A percentile compares a stretch with the other conserved stretches of the same genome.
phyloP scores from a whole-genome alignment of 2,797 vertebrate genomes.

The Trichosurus vulpecula region DNA sequence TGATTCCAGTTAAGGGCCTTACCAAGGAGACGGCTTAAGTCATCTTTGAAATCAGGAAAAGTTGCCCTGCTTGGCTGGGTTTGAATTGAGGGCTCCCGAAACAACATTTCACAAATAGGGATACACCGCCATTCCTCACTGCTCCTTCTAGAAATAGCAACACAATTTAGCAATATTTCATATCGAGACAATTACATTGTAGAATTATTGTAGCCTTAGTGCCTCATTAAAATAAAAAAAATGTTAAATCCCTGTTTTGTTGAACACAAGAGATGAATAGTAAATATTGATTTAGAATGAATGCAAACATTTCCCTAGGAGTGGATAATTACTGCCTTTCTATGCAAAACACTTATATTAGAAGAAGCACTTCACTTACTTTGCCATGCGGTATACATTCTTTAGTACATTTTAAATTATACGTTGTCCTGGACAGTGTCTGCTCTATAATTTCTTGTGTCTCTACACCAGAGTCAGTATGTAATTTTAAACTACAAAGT shows the following conservation, averaged over 20 bases:
- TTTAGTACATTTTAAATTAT: conserved; percentile 94
- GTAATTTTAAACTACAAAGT: conserved; percentile 93
- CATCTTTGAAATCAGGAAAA: conserved; percentile 80
- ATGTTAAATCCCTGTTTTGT: conserved; percentile 88
- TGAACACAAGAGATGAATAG: conserved; percentile 90
- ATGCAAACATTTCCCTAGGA: conserved; percentile 93
- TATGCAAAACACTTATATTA: conserved; percentile 92
- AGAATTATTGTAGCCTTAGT: conserved; percentile 87
- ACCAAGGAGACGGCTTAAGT: conserved; percentile 78
- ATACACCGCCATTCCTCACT: conserved; percentile 81
- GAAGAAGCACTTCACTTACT: conserved; percentile 92
- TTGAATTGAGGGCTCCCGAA: conserved; percentile 82
- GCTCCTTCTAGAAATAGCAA: conserved; percentile 83
- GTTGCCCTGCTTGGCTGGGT: conserved; percentile 84
- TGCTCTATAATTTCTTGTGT: conserved; percentile 93
- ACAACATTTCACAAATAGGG: conserved; percentile 83
- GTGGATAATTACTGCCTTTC: conserved; percentile 95
- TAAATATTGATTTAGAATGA: conserved; percentile 92
- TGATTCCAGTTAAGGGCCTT: conserved; percentile 85
- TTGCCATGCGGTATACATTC: conserved; percentile 92
- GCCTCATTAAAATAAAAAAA: conserved; percentile 88
- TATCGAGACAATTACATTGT: conserved; percentile 86
- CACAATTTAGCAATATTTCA: conserved; percentile 86
- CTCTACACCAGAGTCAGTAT: conserved; percentile 92
- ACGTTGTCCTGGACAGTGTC: conserved; percentile 93